Evolutionary conservation across 2,113 vertebrate species (phyloP).

Genomic region (Gymnorhina tibicen): DNA sequence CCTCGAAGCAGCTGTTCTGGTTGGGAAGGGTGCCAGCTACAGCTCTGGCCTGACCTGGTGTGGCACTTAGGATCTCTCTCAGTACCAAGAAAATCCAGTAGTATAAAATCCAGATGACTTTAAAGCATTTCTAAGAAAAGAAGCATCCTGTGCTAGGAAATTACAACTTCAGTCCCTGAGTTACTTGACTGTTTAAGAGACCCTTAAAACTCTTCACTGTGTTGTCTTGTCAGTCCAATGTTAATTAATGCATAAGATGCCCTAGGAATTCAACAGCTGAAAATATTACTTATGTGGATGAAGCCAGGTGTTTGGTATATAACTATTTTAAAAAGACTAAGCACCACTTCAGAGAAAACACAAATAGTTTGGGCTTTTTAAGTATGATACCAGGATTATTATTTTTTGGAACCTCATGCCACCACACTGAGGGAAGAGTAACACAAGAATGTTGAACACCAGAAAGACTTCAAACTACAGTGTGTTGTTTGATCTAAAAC

Average conservation of each 20-base stretch:
- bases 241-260: background rate
- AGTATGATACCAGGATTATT: background rate
- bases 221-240: background rate
- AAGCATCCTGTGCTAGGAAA: background rate
- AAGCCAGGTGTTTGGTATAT: background rate
- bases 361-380: background rate
- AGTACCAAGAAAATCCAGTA: background rate
- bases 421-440: background rate
- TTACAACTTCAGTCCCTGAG: background rate
- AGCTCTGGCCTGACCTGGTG: background rate
- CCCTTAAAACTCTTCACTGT: background rate
- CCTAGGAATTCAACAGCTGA: background rate
- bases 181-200: background rate
- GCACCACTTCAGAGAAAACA: background rate
- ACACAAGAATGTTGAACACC: background rate
- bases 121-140: background rate
- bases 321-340: background rate
- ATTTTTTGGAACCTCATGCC: background rate
- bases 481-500: background rate
- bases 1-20: background rate
- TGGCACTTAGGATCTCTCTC: background rate
- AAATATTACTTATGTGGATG: background rate
- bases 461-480: background rate
- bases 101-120: background rate
- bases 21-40: background rate